Evolutionary conservation across 2,888 invertebrate genomes (phyloP).

Genomic region (Drosophila anceps): DNA sequence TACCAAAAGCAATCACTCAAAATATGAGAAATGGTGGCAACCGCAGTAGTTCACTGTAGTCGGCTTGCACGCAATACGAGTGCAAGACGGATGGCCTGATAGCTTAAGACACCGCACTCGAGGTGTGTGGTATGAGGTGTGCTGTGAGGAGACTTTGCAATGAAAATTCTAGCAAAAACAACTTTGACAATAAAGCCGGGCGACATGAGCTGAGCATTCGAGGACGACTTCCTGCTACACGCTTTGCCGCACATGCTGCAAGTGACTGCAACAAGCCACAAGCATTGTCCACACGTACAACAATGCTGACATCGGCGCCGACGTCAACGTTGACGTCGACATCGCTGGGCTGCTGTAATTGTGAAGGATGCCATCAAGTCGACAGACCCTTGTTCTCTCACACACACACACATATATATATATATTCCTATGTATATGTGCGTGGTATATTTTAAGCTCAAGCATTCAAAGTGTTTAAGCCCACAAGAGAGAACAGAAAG

Average conservation of each 20-base stretch:
- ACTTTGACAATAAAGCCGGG: constrained; percentile 68
- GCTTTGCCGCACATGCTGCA: constrained; percentile 31
- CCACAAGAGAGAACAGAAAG: constrained; percentile 39
- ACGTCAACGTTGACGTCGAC: background rate
- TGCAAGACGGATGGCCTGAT: constrained; percentile 49
- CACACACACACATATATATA: constrained; percentile 14
- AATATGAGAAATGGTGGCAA: constrained; percentile 75
- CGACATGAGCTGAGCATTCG: constrained; percentile 72
- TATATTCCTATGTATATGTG: constrained; percentile 32
- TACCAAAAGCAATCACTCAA: constrained; percentile 79
- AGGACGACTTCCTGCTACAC: constrained; percentile 43
- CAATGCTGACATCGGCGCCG: constrained; percentile 30
- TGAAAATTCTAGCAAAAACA: constrained; percentile 52
- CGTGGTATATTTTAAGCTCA: constrained; percentile 70
- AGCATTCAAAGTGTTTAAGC: constrained; percentile 74
- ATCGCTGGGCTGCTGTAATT: constrained; percentile 68
- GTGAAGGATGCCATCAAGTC: constrained; percentile 80
- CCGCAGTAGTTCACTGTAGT: constrained; percentile 66
- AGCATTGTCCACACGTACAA: constrained; percentile 76
- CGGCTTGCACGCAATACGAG: constrained; percentile 31
- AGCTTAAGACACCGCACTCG: constrained; percentile 37
- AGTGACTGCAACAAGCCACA: constrained; percentile 74
- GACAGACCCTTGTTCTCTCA: constrained; percentile 41
- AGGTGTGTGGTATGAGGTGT: background rate
- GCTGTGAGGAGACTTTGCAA: constrained; percentile 26